Evolutionary conservation across 2,113 vertebrate species (phyloP), one percentile per base, ranked within the genome.

Genomic region (Edolisoma coerulescens): DNA sequence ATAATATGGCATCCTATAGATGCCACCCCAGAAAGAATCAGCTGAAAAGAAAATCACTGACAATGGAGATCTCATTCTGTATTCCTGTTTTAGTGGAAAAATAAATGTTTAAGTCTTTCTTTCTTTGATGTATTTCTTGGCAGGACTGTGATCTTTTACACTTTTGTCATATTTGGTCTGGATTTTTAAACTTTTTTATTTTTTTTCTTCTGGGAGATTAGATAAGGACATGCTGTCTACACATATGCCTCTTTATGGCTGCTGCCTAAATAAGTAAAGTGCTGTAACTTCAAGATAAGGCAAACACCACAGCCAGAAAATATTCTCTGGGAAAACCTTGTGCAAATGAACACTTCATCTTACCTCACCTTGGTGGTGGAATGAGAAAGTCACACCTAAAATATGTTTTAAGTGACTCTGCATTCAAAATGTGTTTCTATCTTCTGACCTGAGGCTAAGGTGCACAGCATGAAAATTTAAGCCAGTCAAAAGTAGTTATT

Each of bases 1-100:
- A 98, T 95, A 97, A 94, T 96, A 96, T 44, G 56, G 95, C 87
- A 97, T 81, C 82, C 85, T 74, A 45, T 73, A 88, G 91, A 96
- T 76, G 53, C 87, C 94, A 95, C n/a, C 73, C 59, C 50, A 80
- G 61, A 96, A 96, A 97, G 39, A 96, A 93, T 89, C 57, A 59
- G 54, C 93, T 96, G 78, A 77, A 94, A 89, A 94, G 59, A 81
- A 78, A 95, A 90, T 94, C 83, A 90, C 67, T 94, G 53, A 77
- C 75, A 90, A 68, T 80, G 67, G 57, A 90, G 63, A 95, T 86
- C 77, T 90, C 54, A 76, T 89, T 92, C 64, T 70, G 30, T 89
- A 64, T 90, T 84, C 47, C 73, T 93, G 44, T 94, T 91, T 97
- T 84, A 90, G 41, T 33, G 52, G 47, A 35, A 70, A 95, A 92